A percentile compares a stretch with the other conserved stretches of the same genome.
Evolutionary conservation across 1,140 invertebrate species (phyloP).

Genomic region (Nephila pilipes): DNA sequence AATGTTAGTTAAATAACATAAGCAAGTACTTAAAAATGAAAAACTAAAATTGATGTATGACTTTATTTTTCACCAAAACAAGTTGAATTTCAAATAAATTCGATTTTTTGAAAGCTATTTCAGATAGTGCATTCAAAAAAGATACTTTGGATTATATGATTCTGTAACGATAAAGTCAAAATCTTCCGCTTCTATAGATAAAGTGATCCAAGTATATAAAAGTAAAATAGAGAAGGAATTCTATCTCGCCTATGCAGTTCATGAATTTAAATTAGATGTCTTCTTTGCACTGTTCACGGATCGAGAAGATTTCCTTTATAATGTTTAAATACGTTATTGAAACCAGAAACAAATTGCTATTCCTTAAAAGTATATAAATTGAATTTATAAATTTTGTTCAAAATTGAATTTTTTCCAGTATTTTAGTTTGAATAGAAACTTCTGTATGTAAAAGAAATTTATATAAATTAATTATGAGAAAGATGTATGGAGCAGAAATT

Average conservation of each 20-base stretch:
- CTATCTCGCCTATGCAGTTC: background rate
- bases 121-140: background rate
- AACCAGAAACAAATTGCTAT: background rate
- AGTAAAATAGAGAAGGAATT: background rate
- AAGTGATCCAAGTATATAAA: background rate
- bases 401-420: background rate
- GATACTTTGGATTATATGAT: background rate
- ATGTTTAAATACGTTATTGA: background rate
- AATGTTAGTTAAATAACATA: no score
- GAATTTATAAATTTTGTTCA: no score
- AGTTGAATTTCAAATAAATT: background rate
- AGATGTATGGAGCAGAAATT: no score
- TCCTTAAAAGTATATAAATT: background rate
- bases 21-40: background rate
- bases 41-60: background rate
- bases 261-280: slow-evolving; percentile 26
- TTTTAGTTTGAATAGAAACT: background rate
- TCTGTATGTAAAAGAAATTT: no score
- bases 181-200: background rate
- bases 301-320: background rate
- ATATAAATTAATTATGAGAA: no score
- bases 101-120: background rate
- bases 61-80: background rate
- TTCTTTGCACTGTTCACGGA: background rate
- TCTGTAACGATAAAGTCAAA: background rate